Evolutionary conservation across 2,113 vertebrate genomes (phyloP).

Genomic region (Nothocercus nigrocapillus): DNA sequence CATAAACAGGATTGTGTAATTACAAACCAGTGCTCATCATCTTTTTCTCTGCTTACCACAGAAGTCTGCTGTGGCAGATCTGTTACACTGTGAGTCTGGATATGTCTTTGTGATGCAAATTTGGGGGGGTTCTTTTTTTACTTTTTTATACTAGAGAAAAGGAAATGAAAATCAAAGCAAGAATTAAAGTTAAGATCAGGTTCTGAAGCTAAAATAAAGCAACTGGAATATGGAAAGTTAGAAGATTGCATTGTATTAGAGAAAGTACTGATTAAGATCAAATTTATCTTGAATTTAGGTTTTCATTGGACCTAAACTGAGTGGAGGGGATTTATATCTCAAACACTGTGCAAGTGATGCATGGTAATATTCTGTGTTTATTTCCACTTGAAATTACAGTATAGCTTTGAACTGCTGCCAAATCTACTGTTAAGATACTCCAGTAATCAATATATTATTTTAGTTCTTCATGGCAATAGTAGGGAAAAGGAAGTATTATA

Average conservation of each 20-base stretch:
- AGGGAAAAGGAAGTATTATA: not conserved
- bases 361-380: constrained; percentile 58
- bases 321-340: constrained; percentile 27
- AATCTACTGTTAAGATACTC: constrained; percentile 42
- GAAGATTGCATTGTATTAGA: constrained; percentile 42
- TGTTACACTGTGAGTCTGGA: not conserved
- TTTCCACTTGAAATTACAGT: constrained; percentile 61
- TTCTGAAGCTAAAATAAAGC: constrained; percentile 26
- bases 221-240: not conserved
- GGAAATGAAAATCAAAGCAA: not conserved
- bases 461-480: constrained; percentile 39
- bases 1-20: not conserved
- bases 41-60: not conserved
- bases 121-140: not conserved
- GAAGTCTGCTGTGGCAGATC: not conserved
- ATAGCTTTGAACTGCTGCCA: constrained; percentile 60
- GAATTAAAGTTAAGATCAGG: constrained; percentile 22
- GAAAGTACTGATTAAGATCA: constrained; percentile 64
- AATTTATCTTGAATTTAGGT: constrained; percentile 55
- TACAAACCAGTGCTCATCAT: not conserved
- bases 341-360: constrained; percentile 43
- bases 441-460: constrained; percentile 61
- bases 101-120: not conserved
- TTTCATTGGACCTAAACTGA: constrained; percentile 46
- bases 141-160: not conserved